Evolutionary conservation across 1,140 invertebrate genomes (phyloP).

Genomic region (Hyposmocoma kahamanoa): DNA sequence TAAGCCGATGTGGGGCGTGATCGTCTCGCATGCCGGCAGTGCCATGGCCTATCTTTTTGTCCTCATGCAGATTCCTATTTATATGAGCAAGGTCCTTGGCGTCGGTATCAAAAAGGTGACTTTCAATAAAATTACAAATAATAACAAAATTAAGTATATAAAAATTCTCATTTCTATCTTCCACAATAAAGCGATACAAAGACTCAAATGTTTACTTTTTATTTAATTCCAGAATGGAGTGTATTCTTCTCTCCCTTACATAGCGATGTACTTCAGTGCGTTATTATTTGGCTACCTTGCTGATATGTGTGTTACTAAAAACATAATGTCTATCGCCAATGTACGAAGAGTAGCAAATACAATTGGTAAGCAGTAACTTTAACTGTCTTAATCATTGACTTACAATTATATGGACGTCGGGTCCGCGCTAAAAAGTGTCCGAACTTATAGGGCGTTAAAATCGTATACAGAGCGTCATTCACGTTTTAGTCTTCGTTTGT

Average conservation of each 20-base stretch:
- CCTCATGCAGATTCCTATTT: conserved; percentile 88
- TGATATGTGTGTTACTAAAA: conserved; percentile 37
- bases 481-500: too few relatives aligned
- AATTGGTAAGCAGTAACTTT: conserved; percentile 55
- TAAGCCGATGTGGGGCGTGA: conserved; percentile 83
- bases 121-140: not conserved
- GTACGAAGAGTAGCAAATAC: conserved; percentile 60
- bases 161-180: not conserved
- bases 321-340: conserved; percentile 36
- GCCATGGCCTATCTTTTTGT: conserved; percentile 91
- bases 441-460: too few relatives aligned
- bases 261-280: conserved; percentile 59
- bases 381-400: too few relatives aligned
- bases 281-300: conserved; percentile 47
- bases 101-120: conserved; percentile 81
- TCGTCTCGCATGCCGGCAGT: conserved; percentile 84
- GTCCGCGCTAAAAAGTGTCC: too few relatives aligned
- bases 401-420: too few relatives aligned
- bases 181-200: too few relatives aligned
- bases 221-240: conserved; percentile 73
- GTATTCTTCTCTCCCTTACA: conserved; percentile 77
- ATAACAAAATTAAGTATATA: not conserved
- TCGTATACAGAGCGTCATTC: too few relatives aligned
- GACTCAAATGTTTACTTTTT: too few relatives aligned
- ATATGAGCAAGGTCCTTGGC: conserved; percentile 84